These are phyloP conservation scores for Brachyopa scutellaris DNA, from an alignment of 2,888 invertebrate genomes.

Conservation along the genomic window DNA sequence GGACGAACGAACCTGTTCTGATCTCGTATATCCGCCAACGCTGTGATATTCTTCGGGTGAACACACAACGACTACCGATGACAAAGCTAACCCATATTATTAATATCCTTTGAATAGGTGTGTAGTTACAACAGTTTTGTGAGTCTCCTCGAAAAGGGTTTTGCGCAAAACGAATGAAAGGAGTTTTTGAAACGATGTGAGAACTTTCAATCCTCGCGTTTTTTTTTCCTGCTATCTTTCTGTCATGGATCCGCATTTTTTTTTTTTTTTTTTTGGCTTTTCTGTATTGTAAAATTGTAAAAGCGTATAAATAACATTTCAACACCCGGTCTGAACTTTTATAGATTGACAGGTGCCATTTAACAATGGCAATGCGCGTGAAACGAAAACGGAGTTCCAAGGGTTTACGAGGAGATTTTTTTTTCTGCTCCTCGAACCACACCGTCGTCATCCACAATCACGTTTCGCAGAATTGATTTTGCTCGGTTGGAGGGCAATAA, in stretches of 20 bases:
- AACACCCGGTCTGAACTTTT: conserved; percentile 24
- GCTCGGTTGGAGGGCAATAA: conserved; percentile 36
- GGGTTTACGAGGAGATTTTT: conserved; percentile 6
- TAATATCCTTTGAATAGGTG: conserved; percentile 36
- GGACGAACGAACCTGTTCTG: not conserved
- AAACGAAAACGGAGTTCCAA: conserved; percentile 24
- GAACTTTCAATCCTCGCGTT: conserved; percentile 24
- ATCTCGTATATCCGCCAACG: conserved; percentile 13
- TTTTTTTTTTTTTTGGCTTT: not conserved
- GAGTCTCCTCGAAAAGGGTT: not conserved
- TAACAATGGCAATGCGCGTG: conserved; percentile 14
- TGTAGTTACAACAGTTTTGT: not conserved
- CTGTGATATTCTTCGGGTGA: conserved; percentile 4
- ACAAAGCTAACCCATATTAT: conserved; percentile 40
- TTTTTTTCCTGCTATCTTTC: not conserved
- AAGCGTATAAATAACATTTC: not conserved
- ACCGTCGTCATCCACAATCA: not conserved
- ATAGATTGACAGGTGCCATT: conserved; percentile 58
- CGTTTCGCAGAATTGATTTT: conserved; percentile 34
- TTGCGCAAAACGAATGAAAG: no score
- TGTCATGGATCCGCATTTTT: not conserved
- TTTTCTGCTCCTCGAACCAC: not conserved
- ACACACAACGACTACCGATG: not conserved
- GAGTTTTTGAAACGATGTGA: conserved; percentile 1
- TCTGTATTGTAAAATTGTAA: not conserved